Base-by-base conservation (phyloP, 2,888 invertebrate species). In the Boloria euphrosyne region DNA sequence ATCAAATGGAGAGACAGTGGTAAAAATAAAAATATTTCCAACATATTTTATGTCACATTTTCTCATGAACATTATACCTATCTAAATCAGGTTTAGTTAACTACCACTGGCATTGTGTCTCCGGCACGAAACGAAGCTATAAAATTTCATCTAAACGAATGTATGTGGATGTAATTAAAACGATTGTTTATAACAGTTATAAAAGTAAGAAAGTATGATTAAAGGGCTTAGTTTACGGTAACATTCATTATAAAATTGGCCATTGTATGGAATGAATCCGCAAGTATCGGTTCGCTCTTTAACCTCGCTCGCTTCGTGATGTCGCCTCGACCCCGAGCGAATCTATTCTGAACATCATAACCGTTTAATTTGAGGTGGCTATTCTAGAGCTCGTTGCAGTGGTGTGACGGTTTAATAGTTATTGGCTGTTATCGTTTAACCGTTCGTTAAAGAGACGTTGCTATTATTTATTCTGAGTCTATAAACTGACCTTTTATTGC, bases 301-400 rank as follows among this genome's bases (percentile, higher is more conserved):
- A 86, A 90, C 90, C 90, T 76, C 70, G 76, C 78, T 73, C 80
- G 81, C 78, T 81, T 88, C 91, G 91, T 90, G 91, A 88, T 88
- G 90, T 91, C 91, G 85, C 85, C 78, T 78, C 83, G 87, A 87
- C 89, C 89, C 76, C 84, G 71, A 79, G 82, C 82, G 80, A 87
- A 90, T 89, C 90, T 86, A 85, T 89, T 88, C 81, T 85, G 80
- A 87, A 84, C 90, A 87, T 89, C 89, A 89, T 90, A 90, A 90
- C 89, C 85, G 87, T 79, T 91, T 90, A 90, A 90, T 90, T 90
- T 89, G 86, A 87, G 78, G 86, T 85, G 86, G 86, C 88, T 83
- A 83, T 87, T 82, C 80, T 82, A 81, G 81, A 64, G 76, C 69
- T 70, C 86, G 84, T 87, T 83, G 81, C 83, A 57, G 44, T 13